Conservation (phyloP, 2,797 vertebrate species). For the Coregonus suidteri region DNA sequence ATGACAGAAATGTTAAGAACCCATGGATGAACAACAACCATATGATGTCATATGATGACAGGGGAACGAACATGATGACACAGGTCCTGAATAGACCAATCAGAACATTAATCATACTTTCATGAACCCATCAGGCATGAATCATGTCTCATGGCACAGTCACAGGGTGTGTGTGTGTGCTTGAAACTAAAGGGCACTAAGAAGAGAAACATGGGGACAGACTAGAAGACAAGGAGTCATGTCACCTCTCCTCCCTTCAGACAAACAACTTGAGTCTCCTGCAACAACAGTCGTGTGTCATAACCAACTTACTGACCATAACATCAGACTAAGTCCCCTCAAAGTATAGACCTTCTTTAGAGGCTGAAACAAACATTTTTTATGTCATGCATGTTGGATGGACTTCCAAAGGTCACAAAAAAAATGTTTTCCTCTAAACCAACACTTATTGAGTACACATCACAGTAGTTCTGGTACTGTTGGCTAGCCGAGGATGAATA, state of each 20-base stretch:
- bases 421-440: too few relatives aligned
- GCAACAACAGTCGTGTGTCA: background rate
- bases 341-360: background rate
- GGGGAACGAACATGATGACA: conserved; percentile 29
- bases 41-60: conserved; percentile 9
- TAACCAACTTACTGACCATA: background rate
- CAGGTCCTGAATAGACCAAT: conserved; percentile 28
- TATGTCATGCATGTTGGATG: too few relatives aligned
- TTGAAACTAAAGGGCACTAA: background rate
- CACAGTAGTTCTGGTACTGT: too few relatives aligned
- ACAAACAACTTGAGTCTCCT: background rate
- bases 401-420: too few relatives aligned
- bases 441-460: too few relatives aligned
- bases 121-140: conserved; percentile 26
- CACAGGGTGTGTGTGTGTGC: conserved; percentile 1
- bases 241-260: background rate
- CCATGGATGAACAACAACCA: background rate
- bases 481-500: too few relatives aligned
- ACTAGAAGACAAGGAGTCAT: background rate
- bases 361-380: too few relatives aligned
- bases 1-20: background rate
- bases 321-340: background rate
- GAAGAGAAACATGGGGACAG: background rate
- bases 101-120: conserved; percentile 35
- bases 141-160: conserved; percentile 31